Conservation (phyloP, 2,888 invertebrate species). For the Microdon myrmicae region DNA sequence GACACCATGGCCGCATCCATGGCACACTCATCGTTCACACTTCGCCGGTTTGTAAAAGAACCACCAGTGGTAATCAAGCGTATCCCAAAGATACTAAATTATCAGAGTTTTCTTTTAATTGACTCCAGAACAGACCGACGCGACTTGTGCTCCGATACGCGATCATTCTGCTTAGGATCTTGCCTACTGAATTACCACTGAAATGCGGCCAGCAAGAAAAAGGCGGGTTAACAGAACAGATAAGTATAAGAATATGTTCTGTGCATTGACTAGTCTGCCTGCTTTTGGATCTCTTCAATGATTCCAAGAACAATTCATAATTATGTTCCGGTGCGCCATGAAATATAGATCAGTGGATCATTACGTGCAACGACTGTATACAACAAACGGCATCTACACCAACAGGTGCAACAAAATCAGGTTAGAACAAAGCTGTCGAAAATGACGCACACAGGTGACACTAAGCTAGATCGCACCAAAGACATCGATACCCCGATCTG, state of each 20-base stretch:
- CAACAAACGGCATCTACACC: constrained; percentile 13
- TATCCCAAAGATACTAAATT: constrained; percentile 46
- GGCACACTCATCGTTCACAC: constrained; percentile 45
- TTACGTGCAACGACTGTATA: constrained; percentile 40
- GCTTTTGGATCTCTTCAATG: constrained; percentile 11
- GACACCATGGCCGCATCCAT: constrained; percentile 40
- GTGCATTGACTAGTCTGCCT: constrained; percentile 10
- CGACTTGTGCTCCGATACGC: constrained; percentile 4
- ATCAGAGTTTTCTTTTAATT: constrained; percentile 45
- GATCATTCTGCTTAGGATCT: constrained; percentile 22
- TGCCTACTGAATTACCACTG: constrained; percentile 8
- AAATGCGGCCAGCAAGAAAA: constrained; percentile 41
- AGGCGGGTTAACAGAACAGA: constrained; percentile 38
- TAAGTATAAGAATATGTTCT: constrained; percentile 5
- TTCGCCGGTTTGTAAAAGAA: constrained; percentile 42
- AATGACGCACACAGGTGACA: too few species aligned
- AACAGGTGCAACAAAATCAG: constrained; percentile 5
- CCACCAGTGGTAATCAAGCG: constrained; percentile 45
- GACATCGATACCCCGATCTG: too few species aligned
- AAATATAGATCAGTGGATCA: constrained; percentile 58
- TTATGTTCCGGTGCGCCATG: constrained; percentile 30
- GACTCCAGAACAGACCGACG: constrained; percentile 29
- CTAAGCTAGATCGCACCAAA: too few species aligned
- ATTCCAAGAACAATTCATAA: constrained; percentile 24
- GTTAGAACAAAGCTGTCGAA: too few species aligned